Percentiles rank a stretch among this genome's conserved stretches.
These are phyloP conservation scores for Drosophila tsacasi DNA, from an alignment of 1,140 invertebrate species.

Conservation along the genomic window DNA sequence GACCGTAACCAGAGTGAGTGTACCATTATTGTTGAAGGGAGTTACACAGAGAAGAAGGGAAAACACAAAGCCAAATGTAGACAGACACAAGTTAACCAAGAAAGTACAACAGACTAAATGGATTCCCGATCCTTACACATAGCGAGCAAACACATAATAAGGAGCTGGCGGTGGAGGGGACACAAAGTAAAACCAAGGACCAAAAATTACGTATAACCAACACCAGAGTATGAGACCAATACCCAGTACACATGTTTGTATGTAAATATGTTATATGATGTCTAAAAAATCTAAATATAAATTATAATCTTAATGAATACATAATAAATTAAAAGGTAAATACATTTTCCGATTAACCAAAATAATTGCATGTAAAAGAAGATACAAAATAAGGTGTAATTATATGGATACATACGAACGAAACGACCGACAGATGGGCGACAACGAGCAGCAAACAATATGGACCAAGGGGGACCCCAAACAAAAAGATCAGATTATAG, in stretches of 20 bases:
- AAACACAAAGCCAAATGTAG: slow-evolving; percentile 45
- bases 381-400: slow-evolving; percentile 11
- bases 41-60: slow-evolving; percentile 5
- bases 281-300: slow-evolving; percentile 4
- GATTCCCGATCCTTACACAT: slow-evolving; percentile 16
- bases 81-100: slow-evolving; percentile 55
- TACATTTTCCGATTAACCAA: slow-evolving; percentile 30
- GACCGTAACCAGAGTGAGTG: slow-evolving; percentile 72
- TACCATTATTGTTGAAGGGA: slow-evolving; percentile 42
- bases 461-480: slow-evolving; percentile 42
- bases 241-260: slow-evolving; percentile 15
- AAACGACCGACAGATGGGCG: slow-evolving; percentile 59
- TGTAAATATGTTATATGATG: slow-evolving; percentile 23
- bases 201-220: slow-evolving; percentile 39
- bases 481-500: neutral
- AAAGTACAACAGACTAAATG: slow-evolving; percentile 35
- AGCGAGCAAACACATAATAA: slow-evolving; percentile 30
- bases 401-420: slow-evolving; percentile 62
- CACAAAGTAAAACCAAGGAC: slow-evolving; percentile 48
- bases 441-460: slow-evolving; percentile 73
- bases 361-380: slow-evolving; percentile 2
- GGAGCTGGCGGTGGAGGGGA: slow-evolving; percentile 21
- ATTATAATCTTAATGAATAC: slow-evolving; percentile 13
- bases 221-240: slow-evolving; percentile 39
- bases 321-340: slow-evolving; percentile 1